These are phyloP conservation scores for Chelonus insularis DNA, from an alignment of 1,140 invertebrate genomes.

Conservation along the genomic window DNA sequence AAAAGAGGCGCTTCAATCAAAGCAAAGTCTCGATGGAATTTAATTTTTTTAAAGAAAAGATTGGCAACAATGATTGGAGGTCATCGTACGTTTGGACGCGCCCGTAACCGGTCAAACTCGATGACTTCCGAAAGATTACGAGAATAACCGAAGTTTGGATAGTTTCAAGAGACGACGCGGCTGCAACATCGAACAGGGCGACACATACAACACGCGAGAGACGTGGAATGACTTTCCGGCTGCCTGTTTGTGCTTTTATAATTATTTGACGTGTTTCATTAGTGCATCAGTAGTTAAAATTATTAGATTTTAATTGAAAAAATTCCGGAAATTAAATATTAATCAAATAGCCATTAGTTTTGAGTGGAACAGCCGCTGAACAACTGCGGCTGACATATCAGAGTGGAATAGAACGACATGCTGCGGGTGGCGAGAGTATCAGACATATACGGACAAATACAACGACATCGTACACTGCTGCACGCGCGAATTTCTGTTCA, in stretches of 20 bases:
- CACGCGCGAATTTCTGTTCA: slow-evolving; percentile 31
- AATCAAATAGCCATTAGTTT: background rate
- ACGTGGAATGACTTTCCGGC: slow-evolving; percentile 12
- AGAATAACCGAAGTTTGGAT: slow-evolving; percentile 8
- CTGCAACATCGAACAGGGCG: slow-evolving; percentile 31
- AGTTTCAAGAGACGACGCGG: slow-evolving; percentile 12
- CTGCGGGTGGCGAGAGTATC: slow-evolving; percentile 27
- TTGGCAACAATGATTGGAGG: slow-evolving; percentile 45
- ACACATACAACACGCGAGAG: slow-evolving; percentile 16
- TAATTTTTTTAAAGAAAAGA: slow-evolving; percentile 7
- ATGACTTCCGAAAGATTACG: background rate
- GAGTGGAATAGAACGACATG: background rate
- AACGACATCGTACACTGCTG: slow-evolving; percentile 24
- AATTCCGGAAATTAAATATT: background rate
- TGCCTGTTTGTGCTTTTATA: background rate
- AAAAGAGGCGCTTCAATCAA: background rate
- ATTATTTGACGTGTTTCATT: background rate
- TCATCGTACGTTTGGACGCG: slow-evolving; percentile 47
- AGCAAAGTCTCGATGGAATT: slow-evolving; percentile 26
- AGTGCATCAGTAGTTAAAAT: background rate
- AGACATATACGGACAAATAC: slow-evolving; percentile 32
- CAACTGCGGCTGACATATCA: slow-evolving; percentile 12
- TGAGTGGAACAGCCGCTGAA: background rate
- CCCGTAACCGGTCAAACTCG: slow-evolving; percentile 2
- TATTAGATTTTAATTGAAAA: background rate